Base-by-base conservation (phyloP, 2,888 invertebrate genomes). In the Megastigmus dorsalis region DNA sequence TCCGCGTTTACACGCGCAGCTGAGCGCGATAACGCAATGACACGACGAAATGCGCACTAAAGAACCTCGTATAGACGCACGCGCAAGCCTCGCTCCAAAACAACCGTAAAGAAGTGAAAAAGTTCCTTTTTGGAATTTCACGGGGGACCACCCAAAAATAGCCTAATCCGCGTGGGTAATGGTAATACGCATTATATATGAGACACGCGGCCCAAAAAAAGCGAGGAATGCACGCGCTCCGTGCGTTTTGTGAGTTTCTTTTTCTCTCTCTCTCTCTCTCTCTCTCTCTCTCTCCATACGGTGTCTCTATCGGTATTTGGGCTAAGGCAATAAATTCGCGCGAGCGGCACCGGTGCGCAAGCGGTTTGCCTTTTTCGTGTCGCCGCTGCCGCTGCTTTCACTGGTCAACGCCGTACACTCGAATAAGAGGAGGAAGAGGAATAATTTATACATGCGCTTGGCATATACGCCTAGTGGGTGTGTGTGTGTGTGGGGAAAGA, bases 261-360 rank as follows among this genome's bases (percentile, higher is more conserved):
- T 13, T 41, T 50, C n/a, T 6, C 28, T 33, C 67, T 36, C 65
- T 62, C 41, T 73, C 66, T 33, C 67, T 36, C 65, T 62, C 41
- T 73, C 66, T 33, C 67, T 36, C 65, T 62, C 41, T 73, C 66
- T n/a, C n/a, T n/a, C n/a, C n/a, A n/a, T n/a, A n/a, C n/a, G n/a
- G n/a, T n/a, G n/a, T 33, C 67, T 36, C 65, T 62, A 50, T 73
- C 66, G 75, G 76, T 78, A 79, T 78, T 77, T 71, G 70, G 76
- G 75, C 67, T 77, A 62, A 63, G 38, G 65, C 28, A 52, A 68
- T 76, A 72, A 76, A 76, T 69, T 75, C 45, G 75, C 67, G 23
- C 15, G 38, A 28, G 1, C 23, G 26, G 20, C 20, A n/a, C n/a
- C n/a, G 10, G 10, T 2, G 36, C 20, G 43, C n/a, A n/a, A n/a